A percentile compares a stretch with the other conserved stretches of the same genome.
Evolutionary conservation across 2,113 vertebrate genomes (phyloP).

Genomic region (Reinhardtius hippoglossoides): DNA sequence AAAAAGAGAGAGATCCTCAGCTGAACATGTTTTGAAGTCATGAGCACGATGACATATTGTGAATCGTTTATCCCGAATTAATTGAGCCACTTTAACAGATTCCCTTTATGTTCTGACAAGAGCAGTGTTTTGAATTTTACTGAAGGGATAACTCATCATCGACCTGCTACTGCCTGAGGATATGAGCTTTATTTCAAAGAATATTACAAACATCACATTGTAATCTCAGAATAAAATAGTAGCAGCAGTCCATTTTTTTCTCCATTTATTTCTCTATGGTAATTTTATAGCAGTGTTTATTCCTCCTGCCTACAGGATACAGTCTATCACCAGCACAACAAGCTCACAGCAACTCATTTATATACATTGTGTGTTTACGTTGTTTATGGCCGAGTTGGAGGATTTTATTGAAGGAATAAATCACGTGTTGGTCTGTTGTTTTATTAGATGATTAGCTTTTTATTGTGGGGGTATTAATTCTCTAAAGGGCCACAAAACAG

Average conservation of each 20-base stretch:
- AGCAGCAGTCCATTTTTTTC: neutral
- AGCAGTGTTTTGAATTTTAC: slow-evolving; percentile 14
- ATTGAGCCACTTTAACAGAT: neutral
- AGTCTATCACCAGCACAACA: slow-evolving; percentile 44
- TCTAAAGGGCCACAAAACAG: slow-evolving; percentile 45
- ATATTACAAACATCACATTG: neutral
- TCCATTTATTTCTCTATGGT: neutral
- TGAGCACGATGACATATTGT: neutral
- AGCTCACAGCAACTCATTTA: slow-evolving; percentile 40
- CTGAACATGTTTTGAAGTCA: neutral
- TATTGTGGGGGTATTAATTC: slow-evolving; percentile 57
- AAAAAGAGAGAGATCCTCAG: neutral
- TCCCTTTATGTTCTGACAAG: slow-evolving; percentile 9
- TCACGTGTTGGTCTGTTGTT: slow-evolving; percentile 44
- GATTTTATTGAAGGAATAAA: slow-evolving; percentile 63
- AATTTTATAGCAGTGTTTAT: slow-evolving; percentile 20
- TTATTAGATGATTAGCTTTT: slow-evolving; percentile 66
- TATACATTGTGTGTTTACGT: slow-evolving; percentile 37
- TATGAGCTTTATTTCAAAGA: slow-evolving; percentile 11
- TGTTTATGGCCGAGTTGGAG: slow-evolving; percentile 35
- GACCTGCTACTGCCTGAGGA: slow-evolving; percentile 20
- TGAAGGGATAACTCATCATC: slow-evolving; percentile 14
- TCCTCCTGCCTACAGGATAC: slow-evolving; percentile 3
- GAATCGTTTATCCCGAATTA: slow-evolving; percentile 19
- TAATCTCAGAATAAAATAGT: neutral